Evolutionary conservation across 2,888 invertebrate species (phyloP), one percentile per base, ranked within the genome.

Genomic region (Marasmarcha lunaedactyla): DNA sequence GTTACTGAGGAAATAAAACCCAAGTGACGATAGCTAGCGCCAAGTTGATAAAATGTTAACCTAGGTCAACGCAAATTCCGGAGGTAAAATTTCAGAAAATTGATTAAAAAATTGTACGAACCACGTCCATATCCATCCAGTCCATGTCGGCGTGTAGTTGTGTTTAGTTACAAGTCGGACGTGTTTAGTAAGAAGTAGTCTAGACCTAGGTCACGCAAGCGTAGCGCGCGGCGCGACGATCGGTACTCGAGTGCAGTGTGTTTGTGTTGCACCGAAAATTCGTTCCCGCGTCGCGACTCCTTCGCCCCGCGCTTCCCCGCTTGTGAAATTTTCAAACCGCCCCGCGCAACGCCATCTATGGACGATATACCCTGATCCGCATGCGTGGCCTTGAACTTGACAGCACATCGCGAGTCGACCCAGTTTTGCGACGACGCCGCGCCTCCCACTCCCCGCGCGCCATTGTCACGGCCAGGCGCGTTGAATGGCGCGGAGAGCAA

Each of bases 371-470:
- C 63, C 59, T 62, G 49, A 64, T 65, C 56, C 53, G 51, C 53
- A 59, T 57, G 59, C 55, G 78, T 74, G 71, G 74, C 81, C 79
- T 79, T 81, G 81, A 83, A 81, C 81, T 81, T 83, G 81, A 78
- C 74, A 66, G 57, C 59, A 59, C 68, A 66, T 62, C 71, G 70
- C 66, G 62, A 63, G 57, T 14, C 78, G 79, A 81, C 79, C 79
- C 76, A 79, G 63, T 63, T 78, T 76, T 58, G 67, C 64, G 59
- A 46, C 50, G 50, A 50, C 54, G 64, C 59, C 60, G 63, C 55
- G 61, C 69, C 55, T 61, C 55, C 49, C 42, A 45, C 48, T 40
- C 57, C 60, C 52, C 59, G 60, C 69, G 62, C 69, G 63, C 34
- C 72, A 61, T 58, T 67, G 70, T 68, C 71, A 68, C 57, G 67